Conservation (phyloP, 2,888 invertebrate genomes). For the Anthophora plumipes region DNA sequence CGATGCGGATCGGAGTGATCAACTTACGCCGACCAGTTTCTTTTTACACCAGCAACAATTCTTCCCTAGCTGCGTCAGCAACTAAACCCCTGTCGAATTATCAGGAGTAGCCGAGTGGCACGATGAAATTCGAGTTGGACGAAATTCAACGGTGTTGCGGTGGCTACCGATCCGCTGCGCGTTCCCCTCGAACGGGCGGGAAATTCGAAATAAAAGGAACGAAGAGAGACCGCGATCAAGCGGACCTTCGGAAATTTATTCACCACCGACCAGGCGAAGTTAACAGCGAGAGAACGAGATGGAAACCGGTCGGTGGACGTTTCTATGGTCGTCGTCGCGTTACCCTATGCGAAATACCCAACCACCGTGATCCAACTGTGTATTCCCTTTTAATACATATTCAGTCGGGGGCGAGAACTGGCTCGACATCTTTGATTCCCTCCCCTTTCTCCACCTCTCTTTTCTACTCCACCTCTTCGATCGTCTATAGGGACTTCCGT, state of each 20-base stretch:
- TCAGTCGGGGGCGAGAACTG: slow-evolving; percentile 44
- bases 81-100: slow-evolving; percentile 54
- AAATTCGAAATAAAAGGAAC: slow-evolving; percentile 73
- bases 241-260: slow-evolving; percentile 72
- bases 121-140: slow-evolving; percentile 73
- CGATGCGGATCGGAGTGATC: too few relatives aligned
- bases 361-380: slow-evolving; percentile 49
- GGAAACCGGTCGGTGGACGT: slow-evolving; percentile 39
- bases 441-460: too few relatives aligned
- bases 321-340: slow-evolving; percentile 36
- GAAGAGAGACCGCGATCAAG: not conserved
- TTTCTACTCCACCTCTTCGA: too few relatives aligned
- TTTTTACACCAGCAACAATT: too few relatives aligned
- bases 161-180: slow-evolving; percentile 68
- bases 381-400: slow-evolving; percentile 67
- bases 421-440: not conserved
- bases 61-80: not conserved
- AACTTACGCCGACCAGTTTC: too few relatives aligned
- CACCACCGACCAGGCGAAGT: slow-evolving; percentile 66
- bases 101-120: slow-evolving; percentile 52
- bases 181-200: slow-evolving; percentile 57
- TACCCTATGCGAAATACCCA: slow-evolving; percentile 58
- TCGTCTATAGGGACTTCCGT: not conserved
- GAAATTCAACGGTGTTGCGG: slow-evolving; percentile 71
- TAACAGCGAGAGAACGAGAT: slow-evolving; percentile 40